Conservation (phyloP, 2,797 vertebrate genomes). For the Sebastolobus alascanus region DNA sequence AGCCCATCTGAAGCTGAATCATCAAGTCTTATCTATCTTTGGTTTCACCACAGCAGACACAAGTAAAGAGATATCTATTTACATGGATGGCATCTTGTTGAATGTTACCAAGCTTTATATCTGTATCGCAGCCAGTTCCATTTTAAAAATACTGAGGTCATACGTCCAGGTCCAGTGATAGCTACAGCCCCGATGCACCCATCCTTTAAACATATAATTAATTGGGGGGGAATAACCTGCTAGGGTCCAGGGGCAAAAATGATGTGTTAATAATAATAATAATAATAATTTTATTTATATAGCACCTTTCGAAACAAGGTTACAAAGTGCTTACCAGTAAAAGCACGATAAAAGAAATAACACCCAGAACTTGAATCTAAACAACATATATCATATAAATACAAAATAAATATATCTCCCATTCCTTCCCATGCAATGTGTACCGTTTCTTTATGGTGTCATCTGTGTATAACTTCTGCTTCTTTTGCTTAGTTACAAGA, state of each 20-base stretch:
- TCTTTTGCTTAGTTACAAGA: not conserved
- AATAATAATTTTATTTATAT: too few species aligned
- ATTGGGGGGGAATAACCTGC: not conserved
- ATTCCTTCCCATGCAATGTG: not conserved
- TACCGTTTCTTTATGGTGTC: not conserved
- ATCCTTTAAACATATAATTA: slow-evolving; percentile 23
- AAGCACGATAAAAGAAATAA: too few species aligned
- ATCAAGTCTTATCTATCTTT: slow-evolving; percentile 41
- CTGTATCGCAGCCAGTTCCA: slow-evolving; percentile 35
- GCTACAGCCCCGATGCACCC: slow-evolving; percentile 10
- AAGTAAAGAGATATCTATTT: slow-evolving; percentile 44
- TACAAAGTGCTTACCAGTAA: too few species aligned
- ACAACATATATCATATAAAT: too few species aligned
- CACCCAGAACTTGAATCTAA: too few species aligned
- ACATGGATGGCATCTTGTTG: slow-evolving; percentile 31
- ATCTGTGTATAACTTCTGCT: not conserved
- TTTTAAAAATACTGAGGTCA: slow-evolving; percentile 53
- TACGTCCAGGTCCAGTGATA: slow-evolving; percentile 4
- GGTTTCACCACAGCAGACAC: slow-evolving; percentile 53
- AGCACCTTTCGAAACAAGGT: too few species aligned
- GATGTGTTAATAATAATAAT: not conserved
- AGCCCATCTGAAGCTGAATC: slow-evolving; percentile 40
- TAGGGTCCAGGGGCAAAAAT: slow-evolving; percentile 12
- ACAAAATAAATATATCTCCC: not conserved
- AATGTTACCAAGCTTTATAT: slow-evolving; percentile 33